phyloP scores from a whole-genome alignment of 1,140 invertebrate species.

The Pseudomyrmex sp. region DNA sequence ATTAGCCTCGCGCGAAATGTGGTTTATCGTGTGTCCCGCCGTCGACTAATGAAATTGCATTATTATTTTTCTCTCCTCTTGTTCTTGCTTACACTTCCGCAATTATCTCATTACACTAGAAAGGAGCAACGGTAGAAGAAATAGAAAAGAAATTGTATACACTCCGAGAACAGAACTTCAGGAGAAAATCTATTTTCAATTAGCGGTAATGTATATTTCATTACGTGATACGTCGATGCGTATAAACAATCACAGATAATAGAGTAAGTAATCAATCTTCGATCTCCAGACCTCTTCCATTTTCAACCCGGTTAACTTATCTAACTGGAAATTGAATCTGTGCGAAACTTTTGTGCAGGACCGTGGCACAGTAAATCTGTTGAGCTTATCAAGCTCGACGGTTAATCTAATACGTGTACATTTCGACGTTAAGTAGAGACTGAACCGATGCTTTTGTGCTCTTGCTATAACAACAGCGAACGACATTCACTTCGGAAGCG shows the following conservation, averaged over 20 bases:
- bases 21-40: not conserved
- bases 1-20: no score
- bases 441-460: not conserved
- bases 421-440: slow-evolving; percentile 9
- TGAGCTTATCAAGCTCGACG: slow-evolving; percentile 4
- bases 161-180: not conserved
- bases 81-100: not conserved
- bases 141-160: not conserved
- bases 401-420: not conserved
- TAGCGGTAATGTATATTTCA: not conserved
- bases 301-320: not conserved
- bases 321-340: slow-evolving; percentile 34
- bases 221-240: not conserved
- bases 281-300: not conserved
- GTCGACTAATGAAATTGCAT: not conserved
- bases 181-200: not conserved
- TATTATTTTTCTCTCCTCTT: not conserved
- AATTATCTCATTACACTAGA: not conserved
- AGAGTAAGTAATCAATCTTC: not conserved
- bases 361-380: not conserved
- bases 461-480: not conserved
- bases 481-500: not conserved
- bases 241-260: not conserved
- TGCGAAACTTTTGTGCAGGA: slow-evolving; percentile 7
- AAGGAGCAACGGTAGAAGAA: not conserved